Percentiles rank a stretch among this genome's conserved stretches.
Evolutionary conservation across 2,113 vertebrate genomes (phyloP).

Genomic region (Amia ocellicauda): DNA sequence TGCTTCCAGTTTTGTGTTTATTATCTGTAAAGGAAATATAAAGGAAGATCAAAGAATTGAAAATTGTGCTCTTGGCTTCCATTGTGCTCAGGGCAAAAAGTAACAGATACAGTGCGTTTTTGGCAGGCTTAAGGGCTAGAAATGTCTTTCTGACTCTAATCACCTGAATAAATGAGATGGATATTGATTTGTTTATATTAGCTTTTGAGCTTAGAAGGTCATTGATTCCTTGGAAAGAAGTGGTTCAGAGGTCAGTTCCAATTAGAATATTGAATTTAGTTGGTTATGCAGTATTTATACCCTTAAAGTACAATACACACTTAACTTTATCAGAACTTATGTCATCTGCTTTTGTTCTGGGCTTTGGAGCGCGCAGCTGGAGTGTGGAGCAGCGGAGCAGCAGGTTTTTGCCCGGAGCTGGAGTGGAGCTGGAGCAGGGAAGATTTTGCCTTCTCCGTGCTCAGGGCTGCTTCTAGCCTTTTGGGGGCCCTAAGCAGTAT

Average conservation of each 20-base stretch:
- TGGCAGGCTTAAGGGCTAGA: conserved; percentile 32
- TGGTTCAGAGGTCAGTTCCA: conserved; percentile 35
- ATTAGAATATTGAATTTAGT: conserved; percentile 36
- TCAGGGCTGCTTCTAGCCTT: too few species aligned
- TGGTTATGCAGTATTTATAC: conserved; percentile 31
- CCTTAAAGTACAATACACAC: conserved; percentile 9
- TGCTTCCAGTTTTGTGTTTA: conserved; percentile 1
- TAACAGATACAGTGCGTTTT: conserved; percentile 24
- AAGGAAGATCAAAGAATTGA: conserved; percentile 19
- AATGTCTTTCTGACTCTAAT: conserved; percentile 40
- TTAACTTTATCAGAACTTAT: conserved; percentile 20
- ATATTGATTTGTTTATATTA: conserved; percentile 50
- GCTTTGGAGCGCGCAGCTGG: too few species aligned
- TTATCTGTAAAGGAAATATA: conserved; percentile 28
- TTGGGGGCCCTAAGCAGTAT: too few species aligned
- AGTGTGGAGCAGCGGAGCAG: too few species aligned
- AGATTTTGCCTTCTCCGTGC: neutral
- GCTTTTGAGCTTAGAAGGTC: conserved; percentile 38
- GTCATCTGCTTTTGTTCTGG: neutral
- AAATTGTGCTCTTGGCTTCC: conserved; percentile 27
- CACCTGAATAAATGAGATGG: conserved; percentile 48
- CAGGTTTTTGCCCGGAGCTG: too few species aligned
- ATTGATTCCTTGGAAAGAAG: conserved; percentile 34
- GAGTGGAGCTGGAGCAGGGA: neutral
- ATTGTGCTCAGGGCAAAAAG: conserved; percentile 22